Evolutionary conservation across 2,113 vertebrate species (phyloP).

Genomic region (Hyperopisus bebe): DNA sequence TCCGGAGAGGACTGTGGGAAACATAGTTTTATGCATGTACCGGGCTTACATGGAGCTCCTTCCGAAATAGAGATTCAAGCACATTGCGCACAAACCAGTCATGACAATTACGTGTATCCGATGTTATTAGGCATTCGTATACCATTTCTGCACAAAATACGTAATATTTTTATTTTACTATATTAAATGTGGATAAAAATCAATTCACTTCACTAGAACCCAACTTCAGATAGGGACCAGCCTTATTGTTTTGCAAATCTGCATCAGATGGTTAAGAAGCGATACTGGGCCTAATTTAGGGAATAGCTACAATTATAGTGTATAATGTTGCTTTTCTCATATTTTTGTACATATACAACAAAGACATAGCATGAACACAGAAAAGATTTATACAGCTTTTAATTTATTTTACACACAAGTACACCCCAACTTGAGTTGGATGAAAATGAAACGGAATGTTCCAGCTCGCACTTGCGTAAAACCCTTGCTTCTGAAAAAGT

Average conservation of each 20-base stretch:
- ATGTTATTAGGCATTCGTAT: neutral
- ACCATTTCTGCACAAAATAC: neutral
- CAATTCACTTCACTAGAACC: neutral
- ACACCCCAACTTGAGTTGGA: constrained; percentile 85
- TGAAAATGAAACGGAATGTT: constrained; percentile 98
- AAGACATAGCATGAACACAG: neutral
- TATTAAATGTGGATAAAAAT: neutral
- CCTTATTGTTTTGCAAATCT: neutral
- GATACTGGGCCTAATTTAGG: neutral
- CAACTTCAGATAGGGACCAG: neutral
- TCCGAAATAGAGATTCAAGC: neutral
- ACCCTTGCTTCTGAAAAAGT: constrained; percentile 72
- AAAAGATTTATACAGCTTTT: constrained; percentile 69
- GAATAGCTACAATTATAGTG: neutral
- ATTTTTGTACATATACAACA: neutral
- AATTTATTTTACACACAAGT: constrained; percentile 94
- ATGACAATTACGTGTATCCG: neutral
- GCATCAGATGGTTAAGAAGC: neutral
- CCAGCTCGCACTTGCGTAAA: constrained; percentile 96
- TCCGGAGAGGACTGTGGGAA: constrained; percentile 29
- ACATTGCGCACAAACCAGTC: neutral
- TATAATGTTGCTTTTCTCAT: neutral
- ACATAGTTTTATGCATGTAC: neutral
- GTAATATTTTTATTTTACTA: neutral
- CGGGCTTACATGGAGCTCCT: neutral